Base-by-base conservation (phyloP, 2,888 invertebrate genomes). In the Plebejus melissa region DNA sequence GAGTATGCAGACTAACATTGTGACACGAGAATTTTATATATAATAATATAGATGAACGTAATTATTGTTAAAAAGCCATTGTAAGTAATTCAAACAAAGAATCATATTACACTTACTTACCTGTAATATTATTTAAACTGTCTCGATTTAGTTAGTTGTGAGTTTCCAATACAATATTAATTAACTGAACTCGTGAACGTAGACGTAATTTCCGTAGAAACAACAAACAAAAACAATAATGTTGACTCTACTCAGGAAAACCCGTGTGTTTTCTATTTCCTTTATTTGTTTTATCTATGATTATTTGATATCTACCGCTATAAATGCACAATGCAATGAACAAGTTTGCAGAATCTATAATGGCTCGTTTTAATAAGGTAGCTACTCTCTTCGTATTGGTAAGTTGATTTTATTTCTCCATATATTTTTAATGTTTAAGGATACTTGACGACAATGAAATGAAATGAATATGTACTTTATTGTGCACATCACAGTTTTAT, bases 161-260 rank as follows among this genome's bases (percentile, higher is more conserved):
- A 54, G 13, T 16, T 54, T 54, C 54, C 54, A 54, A 54, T 54
- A 60, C 60, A 13, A 71, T 46, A n/a, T 46, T 32, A 72, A 50
- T 50, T 46, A 72, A 54, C 36, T 13, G 5, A 75, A 57, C 28
- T 57, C 57, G 58, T 16, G 50, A 54, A 46, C 16, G 9, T 54
- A 16, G 22, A 41, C 16, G 81, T 60, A 82, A 76, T 77, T 79
- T 79, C 79, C 80, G 78, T 76, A 6, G 76, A 81, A 80, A 81
- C 79, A 80, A 82, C 81, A 82, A 81, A 81, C 80, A 81, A 77
- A 82, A 81, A 81, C 80, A 81, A 77, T 78, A 79, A 32, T 82
- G 79, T 82, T 81, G 78, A 80, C 80, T 80, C 77, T 78, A 76
- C 76, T 77, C 76, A 79, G 85, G 82, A 85, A 88, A 87, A 83